These are phyloP conservation scores for Chymomyza amoena DNA, from an alignment of 2,888 invertebrate species.

Conservation along the genomic window DNA sequence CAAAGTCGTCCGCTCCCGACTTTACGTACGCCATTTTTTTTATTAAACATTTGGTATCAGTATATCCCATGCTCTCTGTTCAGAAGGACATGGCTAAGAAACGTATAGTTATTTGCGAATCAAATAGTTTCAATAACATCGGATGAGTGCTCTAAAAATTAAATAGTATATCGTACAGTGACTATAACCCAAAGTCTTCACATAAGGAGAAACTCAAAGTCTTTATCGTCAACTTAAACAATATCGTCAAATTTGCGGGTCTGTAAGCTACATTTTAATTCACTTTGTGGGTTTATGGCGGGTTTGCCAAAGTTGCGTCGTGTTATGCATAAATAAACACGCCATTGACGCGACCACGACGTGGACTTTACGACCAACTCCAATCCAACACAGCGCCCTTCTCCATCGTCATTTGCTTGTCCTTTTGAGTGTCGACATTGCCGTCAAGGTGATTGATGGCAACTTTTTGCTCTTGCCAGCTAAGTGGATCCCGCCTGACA, in stretches of 20 bases:
- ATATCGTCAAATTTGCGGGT: constrained; percentile 57
- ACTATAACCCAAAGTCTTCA: background rate
- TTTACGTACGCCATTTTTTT: no score
- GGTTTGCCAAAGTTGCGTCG: constrained; percentile 42
- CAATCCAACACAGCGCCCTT: background rate
- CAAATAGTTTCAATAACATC: no score
- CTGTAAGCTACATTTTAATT: constrained; percentile 72
- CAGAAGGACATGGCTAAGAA: no score
- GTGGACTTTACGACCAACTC: constrained; percentile 2
- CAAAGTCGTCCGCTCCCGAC: no score
- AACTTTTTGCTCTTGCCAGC: constrained; percentile 44
- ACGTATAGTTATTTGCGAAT: no score
- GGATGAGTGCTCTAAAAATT: no score
- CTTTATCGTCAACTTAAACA: constrained; percentile 38
- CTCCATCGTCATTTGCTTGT: constrained; percentile 58
- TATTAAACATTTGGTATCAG: no score
- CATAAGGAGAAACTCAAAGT: constrained; percentile 1
- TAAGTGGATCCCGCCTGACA: constrained; percentile 2
- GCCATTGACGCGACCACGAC: background rate
- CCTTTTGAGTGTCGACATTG: constrained; percentile 44
- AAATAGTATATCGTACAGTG: no score
- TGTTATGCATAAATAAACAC: constrained; percentile 76
- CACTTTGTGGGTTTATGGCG: constrained; percentile 65
- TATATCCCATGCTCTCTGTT: no score
- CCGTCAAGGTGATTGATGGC: constrained; percentile 65